These are phyloP conservation scores for Craniophora ligustri DNA, from an alignment of 2,888 invertebrate species.

Conservation along the genomic window DNA sequence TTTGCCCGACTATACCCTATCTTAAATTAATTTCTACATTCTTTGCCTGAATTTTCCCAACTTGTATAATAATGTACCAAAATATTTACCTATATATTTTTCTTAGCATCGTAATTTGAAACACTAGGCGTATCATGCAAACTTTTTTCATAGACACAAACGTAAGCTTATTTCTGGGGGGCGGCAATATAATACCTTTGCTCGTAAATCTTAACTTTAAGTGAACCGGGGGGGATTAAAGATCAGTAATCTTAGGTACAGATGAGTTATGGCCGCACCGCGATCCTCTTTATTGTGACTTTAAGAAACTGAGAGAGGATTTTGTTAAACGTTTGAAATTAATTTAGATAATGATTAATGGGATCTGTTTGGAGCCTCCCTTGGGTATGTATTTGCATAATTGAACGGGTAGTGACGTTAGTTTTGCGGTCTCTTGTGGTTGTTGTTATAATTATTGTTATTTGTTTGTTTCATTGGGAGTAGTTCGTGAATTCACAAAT, in stretches of 20 bases:
- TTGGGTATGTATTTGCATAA: conserved; percentile 81
- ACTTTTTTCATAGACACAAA: conserved; percentile 83
- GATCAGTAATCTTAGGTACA: conserved; percentile 92
- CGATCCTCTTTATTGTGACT: conserved; percentile 88
- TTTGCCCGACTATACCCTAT: too few species aligned
- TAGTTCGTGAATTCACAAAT: conserved; percentile 15
- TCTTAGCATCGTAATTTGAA: conserved; percentile 23
- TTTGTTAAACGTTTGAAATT: conserved; percentile 87
- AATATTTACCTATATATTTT: not conserved
- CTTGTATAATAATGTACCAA: not conserved
- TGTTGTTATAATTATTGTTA: conserved; percentile 50
- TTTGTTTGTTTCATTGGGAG: conserved; percentile 53
- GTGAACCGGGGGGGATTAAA: conserved; percentile 91
- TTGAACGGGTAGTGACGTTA: conserved; percentile 64
- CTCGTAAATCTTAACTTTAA: conserved; percentile 93
- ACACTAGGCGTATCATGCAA: conserved; percentile 62
- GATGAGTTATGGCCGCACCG: conserved; percentile 91
- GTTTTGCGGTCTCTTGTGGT: conserved; percentile 62
- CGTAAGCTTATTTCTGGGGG: conserved; percentile 80
- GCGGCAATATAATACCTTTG: conserved; percentile 90
- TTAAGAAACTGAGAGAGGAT: conserved; percentile 88
- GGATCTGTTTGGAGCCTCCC: conserved; percentile 54
- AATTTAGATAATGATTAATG: conserved; percentile 89
- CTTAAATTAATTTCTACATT: not conserved
- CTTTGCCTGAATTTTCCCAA: too few species aligned